Percentiles rank a stretch among this genome's conserved stretches.
These are phyloP conservation scores for Halictus rubicundus DNA, from an alignment of 1,140 invertebrate genomes.

Conservation along the genomic window DNA sequence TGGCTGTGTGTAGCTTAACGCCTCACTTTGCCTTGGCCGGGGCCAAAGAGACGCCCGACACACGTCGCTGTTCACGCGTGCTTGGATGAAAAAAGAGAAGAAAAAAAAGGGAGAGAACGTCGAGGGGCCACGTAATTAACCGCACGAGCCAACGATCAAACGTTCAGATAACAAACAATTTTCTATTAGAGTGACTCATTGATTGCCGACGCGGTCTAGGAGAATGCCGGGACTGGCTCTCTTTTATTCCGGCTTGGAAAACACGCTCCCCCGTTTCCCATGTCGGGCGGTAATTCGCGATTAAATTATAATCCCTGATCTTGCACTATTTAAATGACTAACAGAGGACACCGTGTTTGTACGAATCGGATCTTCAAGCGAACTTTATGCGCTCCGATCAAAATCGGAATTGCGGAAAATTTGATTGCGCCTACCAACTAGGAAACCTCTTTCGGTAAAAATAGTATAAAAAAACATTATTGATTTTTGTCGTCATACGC, in stretches of 20 bases:
- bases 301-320: not conserved
- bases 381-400: too few species aligned
- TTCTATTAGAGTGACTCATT: conserved; percentile 53
- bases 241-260: not conserved
- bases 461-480: too few species aligned
- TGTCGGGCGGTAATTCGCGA: not conserved
- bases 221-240: not conserved
- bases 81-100: conserved; percentile 22
- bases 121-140: conserved; percentile 54
- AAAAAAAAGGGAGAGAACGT: conserved; percentile 28
- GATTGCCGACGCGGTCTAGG: conserved; percentile 43
- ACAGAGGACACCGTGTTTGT: too few species aligned
- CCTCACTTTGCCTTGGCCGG: not conserved
- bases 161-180: conserved; percentile 56
- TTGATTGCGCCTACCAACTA: too few species aligned
- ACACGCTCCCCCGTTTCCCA: not conserved
- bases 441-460: too few species aligned
- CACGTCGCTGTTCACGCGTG: conserved; percentile 29
- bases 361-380: too few species aligned
- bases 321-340: too few species aligned
- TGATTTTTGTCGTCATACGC: too few species aligned
- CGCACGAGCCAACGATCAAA: conserved; percentile 50
- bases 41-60: not conserved
- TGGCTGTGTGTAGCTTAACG: not conserved
- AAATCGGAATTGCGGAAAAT: too few species aligned